Evolutionary conservation across 2,888 invertebrate species (phyloP), one percentile per base, ranked within the genome.

Genomic region (Himalopsyche tibetana): DNA sequence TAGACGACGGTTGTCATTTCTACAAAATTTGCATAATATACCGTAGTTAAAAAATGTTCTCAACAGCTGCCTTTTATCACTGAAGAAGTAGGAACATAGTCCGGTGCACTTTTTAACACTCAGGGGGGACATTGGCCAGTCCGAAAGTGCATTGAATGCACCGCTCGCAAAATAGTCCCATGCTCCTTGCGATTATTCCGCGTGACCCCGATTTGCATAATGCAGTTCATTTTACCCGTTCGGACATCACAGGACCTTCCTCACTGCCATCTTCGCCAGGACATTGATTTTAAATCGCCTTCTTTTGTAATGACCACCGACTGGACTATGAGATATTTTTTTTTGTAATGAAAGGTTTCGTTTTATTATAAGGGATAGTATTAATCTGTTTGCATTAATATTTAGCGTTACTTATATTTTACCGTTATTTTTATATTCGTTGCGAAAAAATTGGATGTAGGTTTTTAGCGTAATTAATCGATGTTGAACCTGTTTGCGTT

Each of bases 191-290:
- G 86, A 88, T 88, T 88, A 88, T 88, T 85, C 85, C 81, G 55
- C 86, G 86, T 88, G 88, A 88, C 88, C 88, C 80, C 74, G 84
- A 88, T 88, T 88, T 87, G 88, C 88, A 88, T 88, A 88, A 86
- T 84, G 83, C 82, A 74, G 84, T 45, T 56, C 38, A 45, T 51
- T 38, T 45, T 81, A 55, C 81, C 63, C 51, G 80, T 84, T 80
- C 84, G 82, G 82, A 84, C 84, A 84, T 79, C 56, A 82, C 74
- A 51, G 63, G 63, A 82, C 81, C 81, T 82, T 80, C 42, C 80
- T 80, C 17, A 80, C 80, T 45, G 17, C 28, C 80, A 51, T 80
- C 80, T 51, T 51, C 38, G 63, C 63, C 15, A 15, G 74, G 74
- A 74, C 74, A 74, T 74, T 12, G 74, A 74, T 74, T 74, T 74